Percentiles rank a stretch among this genome's conserved stretches.
Conservation (phyloP, 2,797 vertebrate genomes). For the Eulemur albifrons region DNA sequence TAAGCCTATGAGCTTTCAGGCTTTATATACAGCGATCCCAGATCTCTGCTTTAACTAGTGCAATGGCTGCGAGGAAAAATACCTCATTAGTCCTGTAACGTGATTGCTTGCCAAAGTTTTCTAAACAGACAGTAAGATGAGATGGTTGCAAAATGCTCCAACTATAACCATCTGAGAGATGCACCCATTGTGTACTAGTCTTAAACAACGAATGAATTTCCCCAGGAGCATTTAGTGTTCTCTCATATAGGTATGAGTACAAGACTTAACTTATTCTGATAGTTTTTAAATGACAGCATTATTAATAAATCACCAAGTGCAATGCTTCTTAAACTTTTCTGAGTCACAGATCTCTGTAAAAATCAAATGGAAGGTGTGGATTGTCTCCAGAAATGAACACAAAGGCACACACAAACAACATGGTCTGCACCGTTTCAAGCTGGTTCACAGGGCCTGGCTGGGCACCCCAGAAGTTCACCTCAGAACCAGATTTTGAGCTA, state of each 20-base stretch:
- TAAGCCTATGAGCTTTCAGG: neutral
- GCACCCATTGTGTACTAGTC: neutral
- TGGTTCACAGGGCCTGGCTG: neutral
- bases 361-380: neutral
- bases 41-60: neutral
- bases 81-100: neutral
- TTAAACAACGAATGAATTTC: neutral
- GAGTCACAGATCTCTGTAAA: neutral
- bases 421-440: neutral
- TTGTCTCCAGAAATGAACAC: neutral
- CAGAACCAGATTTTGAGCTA: neutral
- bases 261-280: conserved; percentile 18
- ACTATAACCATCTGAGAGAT: neutral
- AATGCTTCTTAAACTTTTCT: neutral
- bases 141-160: neutral
- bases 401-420: neutral
- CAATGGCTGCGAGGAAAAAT: neutral
- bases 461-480: neutral
- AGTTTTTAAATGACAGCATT: neutral
- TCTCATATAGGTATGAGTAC: neutral
- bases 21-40: neutral
- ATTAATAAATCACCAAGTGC: neutral
- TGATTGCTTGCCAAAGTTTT: neutral
- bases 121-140: neutral
- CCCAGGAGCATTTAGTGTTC: neutral